Evolutionary conservation across 2,888 invertebrate genomes (phyloP), one percentile per base, ranked within the genome.

Genomic region (Zele albiditarsus): DNA sequence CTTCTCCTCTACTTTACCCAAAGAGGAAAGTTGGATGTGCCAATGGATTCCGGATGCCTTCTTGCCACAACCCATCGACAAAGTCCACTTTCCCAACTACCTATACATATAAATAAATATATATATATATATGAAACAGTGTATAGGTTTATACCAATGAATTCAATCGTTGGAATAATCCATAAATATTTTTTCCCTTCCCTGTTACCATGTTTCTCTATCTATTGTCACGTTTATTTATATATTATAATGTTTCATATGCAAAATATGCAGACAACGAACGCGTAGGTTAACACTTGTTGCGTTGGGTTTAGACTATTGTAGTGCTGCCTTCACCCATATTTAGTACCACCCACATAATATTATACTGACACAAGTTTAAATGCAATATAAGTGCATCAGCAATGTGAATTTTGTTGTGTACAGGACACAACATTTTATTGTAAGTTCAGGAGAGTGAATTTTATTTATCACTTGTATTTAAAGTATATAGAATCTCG

Each of bases 251-350:
- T 53, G 79, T 81, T 78, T 82, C 82, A 80, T 80, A 80, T 81
- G 82, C 80, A 79, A 78, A 80, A 79, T 81, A 79, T 78, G 79
- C 74, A 68, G 46, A 63, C 71, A 31, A 65, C 20, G 66, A 73
- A 60, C 76, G 84, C 84, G 85, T 83, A 82, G 85, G 84, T 81
- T 82, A 84, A 82, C 86, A 87, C 86, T 87, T 86, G 86, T 86
- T 85, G 84, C 84, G 79, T 83, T 82, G 81, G 75, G 74, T 76
- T 75, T 75, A 74, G 80, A 75, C 81, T 82, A 85, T 85, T 84
- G 84, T 85, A 74, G 74, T 75, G 79, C 82, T 85, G 84, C 87
- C 87, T 87, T 87, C 86, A 87, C 87, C 86, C 82, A 87, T 87
- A 86, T 63, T 87, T 82, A 85, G 80, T 82, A 74, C 84, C 86